Evolutionary conservation across 2,888 invertebrate species (phyloP).

Genomic region (Sarcophaga caerulescens): DNA sequence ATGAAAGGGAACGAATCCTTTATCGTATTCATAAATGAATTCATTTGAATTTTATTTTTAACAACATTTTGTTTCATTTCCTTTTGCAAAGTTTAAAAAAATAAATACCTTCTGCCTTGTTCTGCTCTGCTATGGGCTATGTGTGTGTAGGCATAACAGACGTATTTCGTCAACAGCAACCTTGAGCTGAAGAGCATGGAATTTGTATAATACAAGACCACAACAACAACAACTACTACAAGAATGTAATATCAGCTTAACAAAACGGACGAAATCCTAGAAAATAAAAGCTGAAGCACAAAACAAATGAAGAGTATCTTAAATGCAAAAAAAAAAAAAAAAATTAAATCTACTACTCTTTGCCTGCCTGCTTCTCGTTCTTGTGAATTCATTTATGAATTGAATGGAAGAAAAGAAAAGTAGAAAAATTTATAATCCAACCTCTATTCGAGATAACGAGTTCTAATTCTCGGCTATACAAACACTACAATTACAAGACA

Average conservation of each 20-base stretch:
- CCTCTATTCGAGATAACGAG: slow-evolving; percentile 36
- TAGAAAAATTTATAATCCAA: neutral
- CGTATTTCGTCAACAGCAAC: slow-evolving; percentile 38
- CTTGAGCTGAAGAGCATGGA: slow-evolving; percentile 46
- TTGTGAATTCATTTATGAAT: no score
- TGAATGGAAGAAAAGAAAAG: no score
- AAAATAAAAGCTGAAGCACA: neutral
- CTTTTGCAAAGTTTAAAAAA: no score
- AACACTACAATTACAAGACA: neutral
- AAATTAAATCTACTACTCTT: no score
- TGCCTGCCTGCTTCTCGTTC: no score
- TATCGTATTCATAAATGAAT: slow-evolving; percentile 32
- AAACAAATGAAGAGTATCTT: no score
- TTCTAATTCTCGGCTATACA: slow-evolving; percentile 24
- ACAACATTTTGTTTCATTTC: slow-evolving; percentile 10
- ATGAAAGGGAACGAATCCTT: neutral
- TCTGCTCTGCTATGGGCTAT: neutral
- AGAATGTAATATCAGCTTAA: neutral
- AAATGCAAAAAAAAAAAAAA: no score
- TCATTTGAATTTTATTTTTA: slow-evolving; percentile 52
- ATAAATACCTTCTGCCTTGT: no score
- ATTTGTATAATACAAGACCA: neutral
- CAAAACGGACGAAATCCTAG: slow-evolving; percentile 15
- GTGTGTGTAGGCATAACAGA: neutral
- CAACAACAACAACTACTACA: neutral